Evolutionary conservation across 2,888 invertebrate species (phyloP), one percentile per base, ranked within the genome.

Genomic region (Chirona hameri): DNA sequence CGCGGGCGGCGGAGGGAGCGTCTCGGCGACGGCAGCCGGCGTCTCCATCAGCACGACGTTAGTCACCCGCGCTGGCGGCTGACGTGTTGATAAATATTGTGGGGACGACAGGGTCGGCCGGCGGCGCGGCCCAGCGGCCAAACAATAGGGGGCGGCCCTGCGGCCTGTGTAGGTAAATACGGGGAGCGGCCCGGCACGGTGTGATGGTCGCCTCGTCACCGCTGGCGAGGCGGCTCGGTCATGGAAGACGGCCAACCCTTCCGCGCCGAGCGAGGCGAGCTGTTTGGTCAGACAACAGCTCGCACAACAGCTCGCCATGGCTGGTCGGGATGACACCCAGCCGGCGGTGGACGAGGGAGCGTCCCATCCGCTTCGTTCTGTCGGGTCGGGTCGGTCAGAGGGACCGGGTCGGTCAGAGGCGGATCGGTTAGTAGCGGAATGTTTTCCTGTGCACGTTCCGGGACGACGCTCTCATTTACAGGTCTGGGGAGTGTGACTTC

Each of bases 241-340:
- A 72, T 72, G 72, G 72, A 72, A 72, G 72, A 72, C 3, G 72
- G 72, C 72, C 9, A 72, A 72, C 72, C 72, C 72, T 72, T 72
- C 31, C 21, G 18, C 31, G 29, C 31, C 31, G 27, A 0, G 72
- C 18, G 27, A 60, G 60, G n/a, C 5, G 72, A 29, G 14, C 72
- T 72, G 72, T 72, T 72, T 72, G 72, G 72, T 12, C 18, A 31
- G 72, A 31, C 31, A 72, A 72, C 72, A 72, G 29, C 31, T 10
- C n/a, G 0, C 10, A 18, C 52, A 12, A 12, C 52, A 52, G 52
- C 12, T 48, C 48, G 48, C 12, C 9, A 48, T 18, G 52, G 52
- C 52, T 52, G 52, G 52, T 39, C 39, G 39, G 39, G 39, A 39
- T 39, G 39, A 39, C 39, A 39, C 39, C 39, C 52, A 52, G 60